These are phyloP conservation scores for Oceanites oceanicus DNA, from an alignment of 2,113 vertebrate genomes.

Conservation along the genomic window DNA sequence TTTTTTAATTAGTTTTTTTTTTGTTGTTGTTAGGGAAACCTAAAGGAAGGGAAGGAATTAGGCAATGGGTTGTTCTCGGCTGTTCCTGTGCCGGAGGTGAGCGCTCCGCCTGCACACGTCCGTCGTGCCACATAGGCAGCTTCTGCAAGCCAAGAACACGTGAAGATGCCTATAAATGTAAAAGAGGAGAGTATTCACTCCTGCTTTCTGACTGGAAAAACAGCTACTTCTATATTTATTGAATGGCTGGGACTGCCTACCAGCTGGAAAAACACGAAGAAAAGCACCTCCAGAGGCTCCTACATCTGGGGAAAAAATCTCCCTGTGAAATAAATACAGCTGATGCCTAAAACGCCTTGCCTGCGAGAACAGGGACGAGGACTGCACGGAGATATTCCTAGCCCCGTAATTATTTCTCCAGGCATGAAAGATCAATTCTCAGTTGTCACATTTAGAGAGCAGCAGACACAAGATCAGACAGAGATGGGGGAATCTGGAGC, in stretches of 20 bases:
- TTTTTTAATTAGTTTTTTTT: neutral
- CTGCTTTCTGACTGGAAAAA: conserved; percentile 25
- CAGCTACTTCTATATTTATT: neutral
- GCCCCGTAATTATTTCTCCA: neutral
- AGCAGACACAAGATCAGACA: neutral
- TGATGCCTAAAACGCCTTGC: neutral
- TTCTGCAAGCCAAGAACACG: neutral
- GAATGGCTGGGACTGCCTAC: neutral
- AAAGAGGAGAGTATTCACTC: neutral
- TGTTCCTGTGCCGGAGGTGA: neutral
- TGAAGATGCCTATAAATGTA: neutral
- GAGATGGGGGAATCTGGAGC: neutral
- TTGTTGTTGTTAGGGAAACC: neutral
- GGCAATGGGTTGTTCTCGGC: neutral
- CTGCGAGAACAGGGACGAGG: neutral
- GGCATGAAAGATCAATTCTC: neutral
- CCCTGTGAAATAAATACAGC: neutral
- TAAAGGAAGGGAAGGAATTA: neutral
- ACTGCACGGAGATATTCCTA: neutral
- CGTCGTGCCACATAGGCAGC: conserved; percentile 41
- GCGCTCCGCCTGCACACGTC: neutral
- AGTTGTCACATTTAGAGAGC: neutral
- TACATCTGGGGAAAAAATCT: neutral
- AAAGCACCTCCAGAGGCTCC: neutral
- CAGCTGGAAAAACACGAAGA: neutral